Percentiles rank a stretch among this genome's conserved stretches.
These are phyloP conservation scores for Typhlomys cinereus DNA, from an alignment of 2,113 vertebrate species.

Conservation along the genomic window DNA sequence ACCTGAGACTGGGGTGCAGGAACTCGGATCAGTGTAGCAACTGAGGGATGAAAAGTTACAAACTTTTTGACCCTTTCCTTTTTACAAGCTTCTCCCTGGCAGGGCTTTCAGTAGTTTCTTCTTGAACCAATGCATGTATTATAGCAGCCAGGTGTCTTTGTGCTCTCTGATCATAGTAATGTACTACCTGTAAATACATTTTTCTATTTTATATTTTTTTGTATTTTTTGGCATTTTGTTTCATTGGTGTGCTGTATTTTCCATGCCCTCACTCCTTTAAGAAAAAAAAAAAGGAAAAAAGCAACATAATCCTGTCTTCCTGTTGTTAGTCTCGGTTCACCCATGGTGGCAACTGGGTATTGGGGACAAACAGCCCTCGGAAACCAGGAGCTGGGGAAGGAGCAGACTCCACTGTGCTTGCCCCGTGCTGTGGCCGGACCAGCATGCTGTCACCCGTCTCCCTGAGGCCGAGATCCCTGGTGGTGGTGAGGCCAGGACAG, in stretches of 20 bases:
- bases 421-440: background rate
- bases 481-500: background rate
- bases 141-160: slow-evolving; percentile 85
- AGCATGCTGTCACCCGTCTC: background rate
- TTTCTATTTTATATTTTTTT: slow-evolving; percentile 89
- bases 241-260: slow-evolving; percentile 88
- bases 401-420: background rate
- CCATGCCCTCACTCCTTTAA: slow-evolving; percentile 83
- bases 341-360: slow-evolving; percentile 77
- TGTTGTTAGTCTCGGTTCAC: slow-evolving; percentile 84
- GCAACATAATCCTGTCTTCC: slow-evolving; percentile 78
- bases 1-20: slow-evolving; percentile 81
- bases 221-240: slow-evolving; percentile 89
- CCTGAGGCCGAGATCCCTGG: rapidly evolving
- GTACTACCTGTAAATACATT: slow-evolving; percentile 92
- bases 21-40: slow-evolving; percentile 85
- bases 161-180: slow-evolving; percentile 89
- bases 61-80: slow-evolving; percentile 62
- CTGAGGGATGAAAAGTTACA: slow-evolving; percentile 80
- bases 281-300: slow-evolving; percentile 64
- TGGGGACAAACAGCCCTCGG: slow-evolving; percentile 63
- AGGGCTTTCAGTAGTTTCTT: slow-evolving; percentile 82
- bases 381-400: background rate
- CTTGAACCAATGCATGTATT: slow-evolving; percentile 87
- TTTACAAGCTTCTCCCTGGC: slow-evolving; percentile 74